Conservation (phyloP, 2,888 invertebrate genomes). For the Parnassius glacialis region DNA sequence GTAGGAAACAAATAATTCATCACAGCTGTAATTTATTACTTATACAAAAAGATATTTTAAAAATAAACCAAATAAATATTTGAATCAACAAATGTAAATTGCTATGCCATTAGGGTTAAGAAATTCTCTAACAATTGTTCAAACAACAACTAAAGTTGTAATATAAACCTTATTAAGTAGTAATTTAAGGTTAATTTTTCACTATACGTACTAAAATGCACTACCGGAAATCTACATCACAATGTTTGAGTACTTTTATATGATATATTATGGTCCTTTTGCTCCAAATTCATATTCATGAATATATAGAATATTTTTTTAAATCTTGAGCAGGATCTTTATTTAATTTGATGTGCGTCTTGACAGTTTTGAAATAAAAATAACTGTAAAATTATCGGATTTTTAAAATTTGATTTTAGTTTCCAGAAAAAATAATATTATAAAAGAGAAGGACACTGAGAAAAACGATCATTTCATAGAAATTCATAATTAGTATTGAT, state of each 20-base stretch:
- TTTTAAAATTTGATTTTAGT: no score
- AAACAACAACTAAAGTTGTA: not conserved
- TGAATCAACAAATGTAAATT: slow-evolving; percentile 1
- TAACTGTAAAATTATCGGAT: no score
- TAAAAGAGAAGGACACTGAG: no score
- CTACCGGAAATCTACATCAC: not conserved
- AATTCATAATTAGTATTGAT: no score
- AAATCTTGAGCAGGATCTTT: not conserved
- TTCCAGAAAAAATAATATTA: no score
- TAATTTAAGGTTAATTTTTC: not conserved
- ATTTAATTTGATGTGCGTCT: no score
- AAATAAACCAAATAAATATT: slow-evolving; percentile 13
- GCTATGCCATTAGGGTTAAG: not conserved
- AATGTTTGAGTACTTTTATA: not conserved
- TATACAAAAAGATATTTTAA: slow-evolving; percentile 1
- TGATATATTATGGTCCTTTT: not conserved
- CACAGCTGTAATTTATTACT: slow-evolving; percentile 16
- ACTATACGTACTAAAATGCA: slow-evolving; percentile 1
- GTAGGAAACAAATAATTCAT: slow-evolving; percentile 12
- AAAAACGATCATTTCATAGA: no score
- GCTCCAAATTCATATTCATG: not conserved
- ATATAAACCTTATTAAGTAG: slow-evolving; percentile 2
- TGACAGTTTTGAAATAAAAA: no score
- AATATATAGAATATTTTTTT: not conserved
- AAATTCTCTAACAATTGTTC: not conserved